These are phyloP conservation scores for pig (Sus scrofa) DNA, from an alignment of 2,113 vertebrate genomes.

Conservation along the genomic window T2T-Sscrofa CM000812.6:88647001-88647500, in stretches of 20 bases:
- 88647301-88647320: neutral
- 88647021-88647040: neutral
- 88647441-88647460: neutral
- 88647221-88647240: conserved; percentile 16
- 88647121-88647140: neutral
- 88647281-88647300: neutral
- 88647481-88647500: neutral
- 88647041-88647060: neutral
- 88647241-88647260: neutral
- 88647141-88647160: neutral
- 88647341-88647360: neutral
- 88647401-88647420: conserved; percentile 13
- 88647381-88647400: neutral
- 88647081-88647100: neutral
- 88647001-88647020: neutral
- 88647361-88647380: neutral
- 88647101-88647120: neutral
- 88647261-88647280: neutral
- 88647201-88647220: neutral
- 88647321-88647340: neutral
- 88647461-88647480: neutral
- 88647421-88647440: neutral
- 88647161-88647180: conserved; percentile 1
- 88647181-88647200: neutral
- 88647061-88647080: neutral